Evolutionary conservation across 1,140 invertebrate genomes (phyloP), one percentile per base, ranked within the genome.

Genomic region (Pteromalus puparum): DNA sequence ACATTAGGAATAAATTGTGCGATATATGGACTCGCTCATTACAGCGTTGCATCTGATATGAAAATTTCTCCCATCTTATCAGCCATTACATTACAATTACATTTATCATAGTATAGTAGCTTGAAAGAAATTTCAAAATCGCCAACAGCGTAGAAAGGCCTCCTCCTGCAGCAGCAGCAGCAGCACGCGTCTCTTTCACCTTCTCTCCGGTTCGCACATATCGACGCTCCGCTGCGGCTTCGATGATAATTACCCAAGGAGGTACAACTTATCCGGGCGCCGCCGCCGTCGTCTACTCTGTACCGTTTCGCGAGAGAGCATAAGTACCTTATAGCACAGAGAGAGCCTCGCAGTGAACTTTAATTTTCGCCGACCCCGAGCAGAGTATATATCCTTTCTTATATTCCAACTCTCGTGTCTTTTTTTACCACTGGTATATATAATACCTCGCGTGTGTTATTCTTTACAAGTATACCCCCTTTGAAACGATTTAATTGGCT

Each of bases 231-330:
- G 53, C 53, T 10, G 38, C 48, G 48, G 13, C 65, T 61, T 24
- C 65, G 26, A 78, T 83, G 82, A 78, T 83, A 83, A 83, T 83
- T 78, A 78, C 75, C 46, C 42, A 9, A 77, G 21, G 30, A 12
- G 53, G 42, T 53, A 83, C 81, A 28, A 53, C n/a, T 68, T 77
- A 83, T 24, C 34, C 21, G 74, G 18, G 61, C 34, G 30, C 73
- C 34, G n/a, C n/a, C 30, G n/a, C 73, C n/a, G 30, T n/a, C 6
- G 7, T 70, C 24, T 67, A 70, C 61, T 48, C 61, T 48, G 61
- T 70, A 83, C 73, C 34, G 72, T 30, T 67, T 24, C 53, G 30
- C 42, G 26, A 46, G 18, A 74, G 70, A n/a, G 38, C 38, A 34
- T 48, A 73, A 74, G 28, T 76, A 53, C 34, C 65, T 82, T 82